Evolutionary conservation across 2,888 invertebrate species (phyloP).

Genomic region (Branchipolynoe longqiensis): DNA sequence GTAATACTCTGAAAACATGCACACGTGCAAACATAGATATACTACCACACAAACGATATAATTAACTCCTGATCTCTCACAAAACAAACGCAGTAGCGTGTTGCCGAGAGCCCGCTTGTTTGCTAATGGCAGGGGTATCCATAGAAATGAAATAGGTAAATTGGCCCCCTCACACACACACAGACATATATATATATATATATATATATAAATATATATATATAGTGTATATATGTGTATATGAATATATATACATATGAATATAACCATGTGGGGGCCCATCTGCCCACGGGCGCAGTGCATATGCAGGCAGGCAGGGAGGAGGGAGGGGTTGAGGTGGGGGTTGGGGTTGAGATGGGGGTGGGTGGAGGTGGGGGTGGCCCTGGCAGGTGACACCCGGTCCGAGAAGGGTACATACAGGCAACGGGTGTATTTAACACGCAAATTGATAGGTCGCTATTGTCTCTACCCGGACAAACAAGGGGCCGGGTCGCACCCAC

Average conservation of each 20-base stretch:
- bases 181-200: not conserved
- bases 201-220: not conserved
- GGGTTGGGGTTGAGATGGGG: not conserved
- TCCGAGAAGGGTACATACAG: not conserved
- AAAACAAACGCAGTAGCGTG: no score
- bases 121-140: no score
- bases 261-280: constrained; percentile 12
- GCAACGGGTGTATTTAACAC: constrained; percentile 15
- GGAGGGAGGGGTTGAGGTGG: not conserved
- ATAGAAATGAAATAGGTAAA: no score
- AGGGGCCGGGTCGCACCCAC: not conserved
- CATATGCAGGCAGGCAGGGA: no score
- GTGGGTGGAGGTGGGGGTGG: no score
- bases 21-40: no score
- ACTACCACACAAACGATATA: no score
- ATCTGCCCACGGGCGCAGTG: not conserved
- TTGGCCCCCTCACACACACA: no score
- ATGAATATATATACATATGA: not conserved
- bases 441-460: constrained; percentile 28
- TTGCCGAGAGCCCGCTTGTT: no score
- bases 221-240: not conserved
- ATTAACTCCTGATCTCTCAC: no score
- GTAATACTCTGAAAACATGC: no score
- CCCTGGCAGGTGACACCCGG: constrained; percentile 29
- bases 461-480: not conserved